Evolutionary conservation across 2,113 vertebrate genomes (phyloP), one percentile per base, ranked within the genome.

Genomic region (Numenius arquata): DNA sequence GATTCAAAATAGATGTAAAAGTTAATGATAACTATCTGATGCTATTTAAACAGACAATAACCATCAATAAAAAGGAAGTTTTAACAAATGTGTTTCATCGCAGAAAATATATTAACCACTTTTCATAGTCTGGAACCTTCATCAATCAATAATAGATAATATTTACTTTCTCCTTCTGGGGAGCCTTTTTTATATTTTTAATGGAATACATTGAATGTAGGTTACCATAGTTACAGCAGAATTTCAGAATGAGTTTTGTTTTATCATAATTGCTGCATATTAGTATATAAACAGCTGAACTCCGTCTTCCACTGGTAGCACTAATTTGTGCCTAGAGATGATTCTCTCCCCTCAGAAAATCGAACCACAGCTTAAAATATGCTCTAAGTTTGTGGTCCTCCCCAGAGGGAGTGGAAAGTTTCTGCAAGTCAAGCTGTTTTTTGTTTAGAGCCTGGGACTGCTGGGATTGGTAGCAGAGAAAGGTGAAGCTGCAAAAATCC

Each of bases 121-220:
- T 98, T 97, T 96, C 93, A 95, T 94, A 94, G 96, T 95, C 96
- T 97, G 93, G 95, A 98, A 96, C 93, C 70, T 97, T 97, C 95
- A 97, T 98, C 97, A 98, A 97, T 98, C 98, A 98, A 97, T 98
- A 97, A 98, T 74, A 98, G 97, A 97, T 97, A 98, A 97, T 98
- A 98, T 98, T 98, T 98, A 97, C 90, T 97, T 70, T 96, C 56
- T 94, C 94, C 92, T 98, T 58, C 91, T 94, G 77, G 74, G 86
- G 62, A 97, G 36, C 5, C 50, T 96, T 98, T 88, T 98, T 98
- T 95, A 84, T 98, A 93, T 96, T 98, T 98, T 94, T 97, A 97
- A 97, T 96, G 97, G 95, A 97, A 98, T 95, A 96, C 95, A 91
- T 77, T 97, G 95, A 97, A 97, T 97, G 86, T 93, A 91, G 82